Percentiles rank a stretch among this genome's conserved stretches.
Conservation (phyloP, 2,113 vertebrate species). For the Oceanodroma tethys region DNA sequence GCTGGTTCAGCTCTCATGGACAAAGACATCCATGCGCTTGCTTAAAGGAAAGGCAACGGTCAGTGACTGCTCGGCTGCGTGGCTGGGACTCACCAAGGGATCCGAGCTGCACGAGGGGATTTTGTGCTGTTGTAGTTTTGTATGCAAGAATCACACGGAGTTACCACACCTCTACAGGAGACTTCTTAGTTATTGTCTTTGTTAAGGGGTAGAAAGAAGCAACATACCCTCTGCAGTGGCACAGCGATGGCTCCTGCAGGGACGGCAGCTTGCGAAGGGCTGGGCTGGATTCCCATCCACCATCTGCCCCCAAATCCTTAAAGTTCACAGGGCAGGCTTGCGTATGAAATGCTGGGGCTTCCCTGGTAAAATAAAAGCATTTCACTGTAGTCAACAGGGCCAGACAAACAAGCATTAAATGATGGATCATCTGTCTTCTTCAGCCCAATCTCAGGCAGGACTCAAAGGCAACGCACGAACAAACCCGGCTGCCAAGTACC, state of each 20-base stretch:
- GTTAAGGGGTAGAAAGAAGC: neutral
- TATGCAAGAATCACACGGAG: neutral
- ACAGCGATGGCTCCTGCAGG: neutral
- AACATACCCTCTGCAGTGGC: neutral
- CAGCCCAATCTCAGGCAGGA: neutral
- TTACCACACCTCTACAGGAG: neutral
- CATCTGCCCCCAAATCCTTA: neutral
- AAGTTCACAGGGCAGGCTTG: neutral
- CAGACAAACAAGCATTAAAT: neutral
- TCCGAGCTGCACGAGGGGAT: accelerated
- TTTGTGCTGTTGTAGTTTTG: neutral
- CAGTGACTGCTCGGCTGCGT: accelerated
- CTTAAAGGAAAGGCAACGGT: neutral
- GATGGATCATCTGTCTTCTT: neutral
- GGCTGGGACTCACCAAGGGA: neutral
- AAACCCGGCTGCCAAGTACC: neutral
- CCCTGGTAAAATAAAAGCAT: neutral
- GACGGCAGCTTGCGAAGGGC: neutral
- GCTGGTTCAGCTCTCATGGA: neutral
- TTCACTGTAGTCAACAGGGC: neutral
- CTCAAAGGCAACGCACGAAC: neutral
- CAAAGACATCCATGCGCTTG: neutral
- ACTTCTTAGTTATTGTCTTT: neutral
- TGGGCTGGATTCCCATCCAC: neutral
- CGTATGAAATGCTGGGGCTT: neutral